Evolutionary conservation across 2,888 invertebrate genomes (phyloP), one percentile per base, ranked within the genome.

Genomic region (Maniola hyperantus): DNA sequence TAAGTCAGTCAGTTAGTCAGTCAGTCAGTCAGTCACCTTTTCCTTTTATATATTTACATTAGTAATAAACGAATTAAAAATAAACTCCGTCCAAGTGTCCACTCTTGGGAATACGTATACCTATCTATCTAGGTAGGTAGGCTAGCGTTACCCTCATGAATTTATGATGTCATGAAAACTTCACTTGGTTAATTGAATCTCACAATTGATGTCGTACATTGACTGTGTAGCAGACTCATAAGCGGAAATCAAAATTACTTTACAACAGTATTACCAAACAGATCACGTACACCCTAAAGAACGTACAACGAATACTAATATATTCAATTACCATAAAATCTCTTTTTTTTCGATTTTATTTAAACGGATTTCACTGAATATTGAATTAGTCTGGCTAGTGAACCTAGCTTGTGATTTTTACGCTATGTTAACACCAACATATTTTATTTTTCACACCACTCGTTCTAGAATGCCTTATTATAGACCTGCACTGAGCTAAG

Each of bases 191-290:
- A 42, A 57, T 10, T 20, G 20, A 57, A 57, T 57, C 20, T 20
- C 20, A 20, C 39, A 57, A 20, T 39, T 39, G 20, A 42, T 42
- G 42, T 20, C 6, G 10, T 18, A 42, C 18, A 20, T n/a, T 42
- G 26, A 26, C 26, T 26, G 57, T 61, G 34, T 20, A 61, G 36
- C 36, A 33, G 26, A 11, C 59, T 34, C 59, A 33, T 61, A 61
- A 88, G 87, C 87, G 87, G 86, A 88, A 88, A 84, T 80, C 76
- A 81, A 84, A 84, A 85, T 86, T 86, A 85, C 81, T 86, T 83
- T 81, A 82, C 78, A 83, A 79, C 78, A 76, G 77, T 79, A 85
- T 88, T 85, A 83, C 79, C 81, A 86, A 75, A 77, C 87, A 69
- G 72, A 76, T 77, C 89, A 89, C 89, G 89, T 85, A 74, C 78